These are phyloP conservation scores for Grantiella picta DNA, from an alignment of 2,113 vertebrate species.

Conservation along the genomic window DNA sequence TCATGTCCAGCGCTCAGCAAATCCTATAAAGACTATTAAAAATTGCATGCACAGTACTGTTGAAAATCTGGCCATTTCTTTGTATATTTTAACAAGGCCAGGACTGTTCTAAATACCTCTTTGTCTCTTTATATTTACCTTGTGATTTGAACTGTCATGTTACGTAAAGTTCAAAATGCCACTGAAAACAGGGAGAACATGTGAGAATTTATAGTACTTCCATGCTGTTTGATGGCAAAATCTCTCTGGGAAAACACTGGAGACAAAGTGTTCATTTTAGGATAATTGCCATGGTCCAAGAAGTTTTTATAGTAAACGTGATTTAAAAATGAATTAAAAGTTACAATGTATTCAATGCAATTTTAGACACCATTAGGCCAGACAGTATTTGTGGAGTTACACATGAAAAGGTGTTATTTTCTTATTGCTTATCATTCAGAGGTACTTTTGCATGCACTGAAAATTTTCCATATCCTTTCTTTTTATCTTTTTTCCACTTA, in stretches of 20 bases:
- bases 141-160: background rate
- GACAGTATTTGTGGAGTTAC: constrained; percentile 3
- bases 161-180: constrained; percentile 8
- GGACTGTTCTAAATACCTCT: background rate
- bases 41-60: background rate
- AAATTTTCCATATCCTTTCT: background rate
- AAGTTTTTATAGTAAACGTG: constrained; percentile 19
- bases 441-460: background rate
- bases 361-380: constrained; percentile 46
- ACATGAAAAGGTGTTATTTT: constrained; percentile 5
- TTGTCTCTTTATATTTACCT: constrained; percentile 1
- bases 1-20: background rate
- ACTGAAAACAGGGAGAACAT: background rate
- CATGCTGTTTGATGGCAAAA: background rate
- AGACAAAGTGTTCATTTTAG: background rate
- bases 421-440: constrained; percentile 10
- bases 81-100: background rate
- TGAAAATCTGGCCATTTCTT: background rate
- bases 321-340: constrained; percentile 33
- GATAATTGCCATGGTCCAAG: background rate
- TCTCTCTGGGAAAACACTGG: background rate
- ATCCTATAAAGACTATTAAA: background rate
- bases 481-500: background rate
- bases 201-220: background rate
- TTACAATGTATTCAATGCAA: background rate